Percentiles rank a stretch among this genome's conserved stretches.
Conservation (phyloP, 2,888 invertebrate genomes). For the Oxycera nigricornis region DNA sequence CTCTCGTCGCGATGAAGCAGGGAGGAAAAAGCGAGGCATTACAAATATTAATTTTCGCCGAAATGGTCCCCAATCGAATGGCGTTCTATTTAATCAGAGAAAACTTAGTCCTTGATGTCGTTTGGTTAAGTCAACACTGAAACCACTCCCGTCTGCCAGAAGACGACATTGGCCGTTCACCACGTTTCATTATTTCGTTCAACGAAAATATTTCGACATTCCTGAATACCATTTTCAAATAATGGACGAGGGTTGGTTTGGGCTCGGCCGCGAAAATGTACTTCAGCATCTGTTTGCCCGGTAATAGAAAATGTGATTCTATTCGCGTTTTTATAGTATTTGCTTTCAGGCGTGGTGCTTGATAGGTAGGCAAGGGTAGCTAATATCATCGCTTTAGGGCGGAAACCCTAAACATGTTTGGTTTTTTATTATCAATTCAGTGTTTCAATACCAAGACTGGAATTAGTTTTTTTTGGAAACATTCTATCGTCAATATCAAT, state of each 20-base stretch:
- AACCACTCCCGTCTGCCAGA: not conserved
- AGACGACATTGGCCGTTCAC: not conserved
- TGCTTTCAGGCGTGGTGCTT: not conserved
- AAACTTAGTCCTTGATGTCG: not conserved
- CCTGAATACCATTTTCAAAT: not conserved
- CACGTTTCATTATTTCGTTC: not conserved
- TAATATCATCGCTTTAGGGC: not conserved
- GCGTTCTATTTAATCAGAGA: conserved; percentile 6
- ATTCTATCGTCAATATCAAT: too few species aligned
- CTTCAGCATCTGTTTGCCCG: not conserved
- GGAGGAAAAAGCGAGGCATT: not conserved
- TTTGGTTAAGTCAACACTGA: not conserved
- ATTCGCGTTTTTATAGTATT: not conserved
- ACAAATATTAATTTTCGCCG: conserved; percentile 24
- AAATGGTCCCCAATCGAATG: conserved; percentile 4
- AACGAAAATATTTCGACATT: not conserved
- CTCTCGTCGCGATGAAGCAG: not conserved
- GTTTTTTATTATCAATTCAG: too few species aligned
- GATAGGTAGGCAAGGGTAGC: not conserved
- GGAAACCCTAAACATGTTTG: too few species aligned
- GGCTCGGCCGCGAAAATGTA: not conserved
- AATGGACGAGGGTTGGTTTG: not conserved
- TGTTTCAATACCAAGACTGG: too few species aligned
- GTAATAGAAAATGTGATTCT: not conserved
- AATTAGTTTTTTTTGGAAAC: too few species aligned